Evolutionary conservation across 2,888 invertebrate genomes (phyloP).

Genomic region (Callosobruchus maculatus): DNA sequence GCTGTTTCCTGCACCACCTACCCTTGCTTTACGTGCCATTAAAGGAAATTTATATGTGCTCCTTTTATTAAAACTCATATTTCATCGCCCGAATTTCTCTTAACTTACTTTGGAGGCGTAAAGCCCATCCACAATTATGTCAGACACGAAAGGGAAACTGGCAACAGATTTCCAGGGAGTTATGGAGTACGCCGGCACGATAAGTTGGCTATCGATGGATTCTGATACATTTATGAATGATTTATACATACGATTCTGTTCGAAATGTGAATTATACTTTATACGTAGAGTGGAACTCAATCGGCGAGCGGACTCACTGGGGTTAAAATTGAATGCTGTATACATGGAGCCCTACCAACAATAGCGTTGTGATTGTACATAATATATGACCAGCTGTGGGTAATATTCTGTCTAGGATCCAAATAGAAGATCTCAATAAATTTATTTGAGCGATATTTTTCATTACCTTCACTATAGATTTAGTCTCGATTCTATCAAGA

Average conservation of each 20-base stretch:
- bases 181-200: background rate
- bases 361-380: too few relatives aligned
- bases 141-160: constrained; percentile 23
- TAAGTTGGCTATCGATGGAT: background rate
- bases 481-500: too few relatives aligned
- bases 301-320: too few relatives aligned
- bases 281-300: background rate
- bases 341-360: too few relatives aligned
- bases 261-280: background rate
- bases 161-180: constrained; percentile 24
- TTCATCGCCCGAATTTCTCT: constrained; percentile 25
- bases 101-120: constrained; percentile 24
- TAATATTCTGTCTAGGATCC: too few relatives aligned
- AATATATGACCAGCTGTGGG: too few relatives aligned
- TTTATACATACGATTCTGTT: background rate
- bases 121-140: constrained; percentile 19
- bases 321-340: too few relatives aligned
- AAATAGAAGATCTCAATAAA: too few relatives aligned
- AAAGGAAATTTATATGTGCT: constrained; percentile 31
- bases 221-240: background rate
- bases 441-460: too few relatives aligned
- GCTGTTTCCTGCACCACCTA: constrained; percentile 30
- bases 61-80: constrained; percentile 34
- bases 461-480: too few relatives aligned
- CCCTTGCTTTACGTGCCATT: constrained; percentile 27